phyloP scores from a whole-genome alignment of 2,797 vertebrate genomes.

The Scarus forsteni region DNA sequence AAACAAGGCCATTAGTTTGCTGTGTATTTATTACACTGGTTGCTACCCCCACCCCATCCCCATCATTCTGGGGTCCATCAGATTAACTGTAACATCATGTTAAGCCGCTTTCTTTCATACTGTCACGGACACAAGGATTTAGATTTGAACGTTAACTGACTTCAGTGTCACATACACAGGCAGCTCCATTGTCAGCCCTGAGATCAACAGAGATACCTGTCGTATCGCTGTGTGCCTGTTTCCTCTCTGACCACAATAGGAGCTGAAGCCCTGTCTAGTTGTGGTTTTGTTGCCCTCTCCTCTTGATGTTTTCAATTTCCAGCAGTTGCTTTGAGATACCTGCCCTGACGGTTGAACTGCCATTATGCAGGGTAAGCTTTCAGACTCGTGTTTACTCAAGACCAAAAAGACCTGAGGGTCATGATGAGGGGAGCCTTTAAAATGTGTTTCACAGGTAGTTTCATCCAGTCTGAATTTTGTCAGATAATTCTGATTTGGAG shows the following conservation, averaged over 20 bases:
- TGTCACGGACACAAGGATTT: constrained; percentile 23
- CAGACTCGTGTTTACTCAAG: constrained; percentile 13
- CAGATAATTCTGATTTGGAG: no score
- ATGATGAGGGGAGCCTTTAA: constrained; percentile 16
- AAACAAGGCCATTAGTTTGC: no score
- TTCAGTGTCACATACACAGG: constrained; percentile 66
- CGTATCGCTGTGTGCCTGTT: constrained; percentile 62
- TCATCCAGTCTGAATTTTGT: no score
- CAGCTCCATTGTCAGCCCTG: constrained; percentile 55
- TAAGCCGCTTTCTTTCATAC: constrained; percentile 14
- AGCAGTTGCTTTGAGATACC: constrained; percentile 42
- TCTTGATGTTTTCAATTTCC: constrained; percentile 40
- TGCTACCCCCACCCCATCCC: no score
- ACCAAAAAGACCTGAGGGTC: not conserved
- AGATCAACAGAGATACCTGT: constrained; percentile 82
- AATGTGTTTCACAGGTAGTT: not conserved
- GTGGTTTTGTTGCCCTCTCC: constrained; percentile 39
- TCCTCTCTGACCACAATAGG: constrained; percentile 65
- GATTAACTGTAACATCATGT: constrained; percentile 16
- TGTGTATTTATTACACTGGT: no score
- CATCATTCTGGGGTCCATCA: constrained; percentile 19
- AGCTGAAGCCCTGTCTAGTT: constrained; percentile 76
- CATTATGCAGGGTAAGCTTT: constrained; percentile 31
- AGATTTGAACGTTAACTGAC: constrained; percentile 70
- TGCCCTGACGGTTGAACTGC: constrained; percentile 24